Base-by-base conservation (phyloP, 2,113 vertebrate genomes). In the Theristicus caerulescens region DNA sequence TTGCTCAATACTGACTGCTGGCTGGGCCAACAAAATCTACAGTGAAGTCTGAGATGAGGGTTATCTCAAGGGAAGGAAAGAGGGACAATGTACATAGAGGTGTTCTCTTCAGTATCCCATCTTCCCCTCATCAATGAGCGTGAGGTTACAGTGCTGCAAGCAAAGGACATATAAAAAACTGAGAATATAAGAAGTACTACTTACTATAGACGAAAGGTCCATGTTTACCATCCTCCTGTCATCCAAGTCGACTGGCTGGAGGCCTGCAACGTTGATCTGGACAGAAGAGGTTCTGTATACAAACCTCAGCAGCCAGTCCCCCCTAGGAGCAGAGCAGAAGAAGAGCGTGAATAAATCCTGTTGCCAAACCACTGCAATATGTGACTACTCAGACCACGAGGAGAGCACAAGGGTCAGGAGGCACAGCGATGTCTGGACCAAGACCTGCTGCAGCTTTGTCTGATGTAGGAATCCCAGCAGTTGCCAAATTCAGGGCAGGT, bases 251-350 rank as follows among this genome's bases (percentile, higher is more conserved):
- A 99, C 98, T 19, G 99, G 99, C 97, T 99, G 99, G 44, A 99
- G 98, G 65, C 99, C 99, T 8, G 99, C 99, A 2, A 99, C 99
- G 0, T 69, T 99, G 64, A 99, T 91, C 94, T 99, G 98, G 88
- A 97, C 99, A 5, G 99, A 98, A 20, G 99, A 99, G 14, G 99
- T 98, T 90, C 99, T 98, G 97, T 99, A 99, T n/a, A 99, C 98
- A 81, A 98, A 99, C 22, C 99, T 96, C 96, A 99, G 98, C 62
- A 99, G 98, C 99, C 99, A 99, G 96, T 99, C 99, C 6, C 99
- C 99, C 96, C 99, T 99, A 97, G 38, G 13, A 87, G n/a, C 78
- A 52, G 71, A 95, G 52, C 59, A 67, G 83, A 83, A 84, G 49
- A 57, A 62, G 25, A 74, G 16, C 0, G 2, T 36, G 55, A 86